A percentile compares a stretch with the other conserved stretches of the same genome.
Evolutionary conservation across 2,888 invertebrate genomes (phyloP).

Genomic region (Pseudococcus viburni): DNA sequence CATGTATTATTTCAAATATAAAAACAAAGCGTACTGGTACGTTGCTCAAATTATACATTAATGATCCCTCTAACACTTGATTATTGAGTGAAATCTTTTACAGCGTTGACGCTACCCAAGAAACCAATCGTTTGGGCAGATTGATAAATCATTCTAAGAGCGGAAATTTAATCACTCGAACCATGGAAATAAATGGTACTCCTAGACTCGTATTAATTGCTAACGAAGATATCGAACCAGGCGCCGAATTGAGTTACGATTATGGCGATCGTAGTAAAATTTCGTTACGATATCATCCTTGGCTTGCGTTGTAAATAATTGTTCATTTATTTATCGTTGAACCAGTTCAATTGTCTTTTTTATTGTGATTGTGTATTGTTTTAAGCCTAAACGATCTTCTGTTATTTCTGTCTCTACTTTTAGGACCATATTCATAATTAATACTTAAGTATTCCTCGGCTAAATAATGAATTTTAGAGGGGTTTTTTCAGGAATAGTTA

Average conservation of each 20-base stretch:
- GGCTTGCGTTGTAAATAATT: constrained; percentile 76
- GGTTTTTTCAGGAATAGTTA: too few relatives aligned
- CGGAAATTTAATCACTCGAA: constrained; percentile 92
- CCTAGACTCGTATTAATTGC: constrained; percentile 93
- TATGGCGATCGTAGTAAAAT: constrained; percentile 97
- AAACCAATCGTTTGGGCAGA: constrained; percentile 89
- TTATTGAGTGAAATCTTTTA: constrained; percentile 68
- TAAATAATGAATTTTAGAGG: too few relatives aligned
- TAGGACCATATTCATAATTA: too few relatives aligned
- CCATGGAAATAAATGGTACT: constrained; percentile 78
- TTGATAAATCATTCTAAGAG: constrained; percentile 96
- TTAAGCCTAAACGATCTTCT: neutral
- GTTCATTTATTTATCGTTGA: neutral
- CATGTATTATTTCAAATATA: constrained; percentile 97
- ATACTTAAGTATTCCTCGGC: too few relatives aligned
- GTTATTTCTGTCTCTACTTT: neutral
- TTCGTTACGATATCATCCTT: constrained; percentile 92
- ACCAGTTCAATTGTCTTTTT: neutral
- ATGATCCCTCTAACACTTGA: neutral
- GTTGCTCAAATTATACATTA: constrained; percentile 69
- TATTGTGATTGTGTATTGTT: constrained; percentile 3
- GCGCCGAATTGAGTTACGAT: constrained; percentile 95
- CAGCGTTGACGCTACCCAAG: constrained; percentile 96
- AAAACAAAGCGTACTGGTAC: constrained; percentile 93
- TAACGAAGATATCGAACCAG: constrained; percentile 85